A percentile compares a stretch with the other conserved stretches of the same genome.
Conservation (phyloP, 2,113 vertebrate genomes). For the Muscicapa adusta region DNA sequence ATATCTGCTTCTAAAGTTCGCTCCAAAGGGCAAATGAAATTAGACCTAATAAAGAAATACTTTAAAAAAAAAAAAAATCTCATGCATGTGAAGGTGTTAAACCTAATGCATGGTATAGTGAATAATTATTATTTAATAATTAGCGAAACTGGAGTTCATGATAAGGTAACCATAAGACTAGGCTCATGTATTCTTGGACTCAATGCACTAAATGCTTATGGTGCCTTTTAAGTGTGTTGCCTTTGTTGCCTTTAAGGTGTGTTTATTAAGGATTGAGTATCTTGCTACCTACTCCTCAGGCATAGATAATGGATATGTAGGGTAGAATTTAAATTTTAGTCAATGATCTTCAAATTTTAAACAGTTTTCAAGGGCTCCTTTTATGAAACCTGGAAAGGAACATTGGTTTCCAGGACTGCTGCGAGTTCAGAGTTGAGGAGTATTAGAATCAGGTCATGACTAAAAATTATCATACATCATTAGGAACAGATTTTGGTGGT, state of each 20-base stretch:
- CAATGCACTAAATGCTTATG: background rate
- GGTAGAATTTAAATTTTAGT: background rate
- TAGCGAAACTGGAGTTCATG: background rate
- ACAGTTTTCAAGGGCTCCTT: background rate
- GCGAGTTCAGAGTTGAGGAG: background rate
- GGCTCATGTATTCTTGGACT: background rate
- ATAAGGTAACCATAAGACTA: background rate
- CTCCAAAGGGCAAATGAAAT: background rate
- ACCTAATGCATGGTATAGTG: background rate
- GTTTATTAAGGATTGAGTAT: background rate
- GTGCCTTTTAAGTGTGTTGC: background rate
- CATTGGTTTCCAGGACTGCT: background rate
- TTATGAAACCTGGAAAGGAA: background rate
- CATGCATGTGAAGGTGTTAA: background rate
- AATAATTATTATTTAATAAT: background rate
- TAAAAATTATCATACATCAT: background rate
- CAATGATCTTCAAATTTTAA: background rate
- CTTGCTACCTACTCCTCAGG: background rate
- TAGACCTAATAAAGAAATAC: background rate
- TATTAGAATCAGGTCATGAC: background rate
- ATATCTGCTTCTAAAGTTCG: background rate
- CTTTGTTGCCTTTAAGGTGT: background rate
- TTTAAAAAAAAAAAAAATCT: background rate
- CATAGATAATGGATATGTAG: background rate
- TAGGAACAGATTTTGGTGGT: background rate